phyloP scores from a whole-genome alignment of 2,113 vertebrate species.

The Galbula dea region DNA sequence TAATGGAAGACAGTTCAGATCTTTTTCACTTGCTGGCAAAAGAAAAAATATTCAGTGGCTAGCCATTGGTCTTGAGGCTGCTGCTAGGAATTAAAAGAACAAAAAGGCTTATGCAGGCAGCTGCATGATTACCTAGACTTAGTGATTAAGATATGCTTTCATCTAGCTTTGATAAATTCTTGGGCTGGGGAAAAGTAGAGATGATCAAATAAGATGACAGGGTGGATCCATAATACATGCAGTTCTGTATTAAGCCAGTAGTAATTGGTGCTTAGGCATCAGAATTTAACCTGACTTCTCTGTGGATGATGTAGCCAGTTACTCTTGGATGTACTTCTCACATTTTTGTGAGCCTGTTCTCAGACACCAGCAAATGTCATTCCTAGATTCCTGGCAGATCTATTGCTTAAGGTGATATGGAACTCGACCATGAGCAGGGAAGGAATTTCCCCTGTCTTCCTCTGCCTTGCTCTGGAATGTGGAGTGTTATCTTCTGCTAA shows the following conservation, averaged over 20 bases:
- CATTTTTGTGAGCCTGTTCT: neutral
- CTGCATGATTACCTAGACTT: neutral
- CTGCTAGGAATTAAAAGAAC: neutral
- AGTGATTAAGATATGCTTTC: neutral
- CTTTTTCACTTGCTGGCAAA: neutral
- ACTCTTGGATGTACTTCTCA: neutral
- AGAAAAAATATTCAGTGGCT: neutral
- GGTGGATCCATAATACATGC: neutral
- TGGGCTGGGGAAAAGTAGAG: neutral
- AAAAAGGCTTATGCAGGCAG: neutral
- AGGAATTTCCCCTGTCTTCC: neutral
- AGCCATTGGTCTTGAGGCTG: neutral
- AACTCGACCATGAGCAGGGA: neutral
- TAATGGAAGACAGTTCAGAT: neutral
- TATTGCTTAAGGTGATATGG: neutral
- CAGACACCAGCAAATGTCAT: neutral
- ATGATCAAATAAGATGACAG: neutral
- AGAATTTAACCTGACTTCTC: neutral
- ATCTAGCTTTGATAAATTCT: neutral
- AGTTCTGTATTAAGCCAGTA: neutral
- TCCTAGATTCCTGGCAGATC: neutral
- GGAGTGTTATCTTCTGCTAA: neutral
- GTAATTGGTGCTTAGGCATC: neutral
- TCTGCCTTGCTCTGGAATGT: neutral
- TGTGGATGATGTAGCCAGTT: neutral